Evolutionary conservation across 2,113 vertebrate species (phyloP).

Genomic region (Laticauda laticaudata): DNA sequence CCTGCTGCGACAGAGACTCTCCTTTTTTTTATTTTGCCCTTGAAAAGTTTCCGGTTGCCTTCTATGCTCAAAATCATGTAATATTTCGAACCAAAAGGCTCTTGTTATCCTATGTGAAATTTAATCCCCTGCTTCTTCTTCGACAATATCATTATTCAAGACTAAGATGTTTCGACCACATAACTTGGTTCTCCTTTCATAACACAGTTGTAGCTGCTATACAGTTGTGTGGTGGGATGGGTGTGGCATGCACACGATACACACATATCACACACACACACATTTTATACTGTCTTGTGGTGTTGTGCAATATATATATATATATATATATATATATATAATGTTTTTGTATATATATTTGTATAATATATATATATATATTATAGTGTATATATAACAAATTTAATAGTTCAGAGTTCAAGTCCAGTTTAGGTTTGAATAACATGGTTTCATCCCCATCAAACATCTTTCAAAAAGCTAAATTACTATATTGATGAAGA

Average conservation of each 20-base stretch:
- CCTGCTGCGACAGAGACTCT: neutral
- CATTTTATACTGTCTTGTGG: too few species aligned
- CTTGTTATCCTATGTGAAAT: neutral
- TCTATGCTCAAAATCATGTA: neutral
- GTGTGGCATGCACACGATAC: neutral
- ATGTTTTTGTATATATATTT: too few species aligned
- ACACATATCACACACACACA: neutral
- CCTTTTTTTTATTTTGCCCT: slow-evolving; percentile 8
- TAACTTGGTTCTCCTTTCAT: too few species aligned
- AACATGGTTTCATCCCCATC: neutral
- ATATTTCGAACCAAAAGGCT: neutral
- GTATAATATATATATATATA: too few species aligned
- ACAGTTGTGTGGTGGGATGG: neutral
- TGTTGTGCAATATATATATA: too few species aligned
- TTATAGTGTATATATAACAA: too few species aligned
- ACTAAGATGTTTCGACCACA: slow-evolving; percentile 18
- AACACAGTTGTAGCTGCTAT: too few species aligned
- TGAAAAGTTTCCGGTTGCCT: neutral
- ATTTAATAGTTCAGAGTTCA: neutral
- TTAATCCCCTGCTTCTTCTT: neutral
- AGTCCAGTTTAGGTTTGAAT: neutral
- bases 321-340: too few species aligned
- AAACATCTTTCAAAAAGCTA: neutral
- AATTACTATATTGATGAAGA: neutral
- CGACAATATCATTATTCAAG: slow-evolving; percentile 12